Evolutionary conservation across 2,888 invertebrate species (phyloP), one percentile per base, ranked within the genome.

Genomic region (Ischnura elegans): DNA sequence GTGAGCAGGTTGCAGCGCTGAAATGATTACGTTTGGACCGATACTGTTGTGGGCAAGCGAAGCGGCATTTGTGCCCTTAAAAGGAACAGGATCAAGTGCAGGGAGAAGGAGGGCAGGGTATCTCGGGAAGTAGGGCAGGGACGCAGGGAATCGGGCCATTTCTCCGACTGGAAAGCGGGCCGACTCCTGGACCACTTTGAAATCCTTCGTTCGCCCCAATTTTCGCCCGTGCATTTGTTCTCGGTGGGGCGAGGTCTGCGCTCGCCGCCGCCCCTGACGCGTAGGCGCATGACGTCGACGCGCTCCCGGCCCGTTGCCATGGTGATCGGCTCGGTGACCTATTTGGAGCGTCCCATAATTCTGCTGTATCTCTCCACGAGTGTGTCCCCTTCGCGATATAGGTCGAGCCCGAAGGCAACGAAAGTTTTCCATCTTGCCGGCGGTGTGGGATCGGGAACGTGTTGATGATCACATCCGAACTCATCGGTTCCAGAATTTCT

Each of bases 291-390:
- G 86, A 86, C 86, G 86, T 86, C 43, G 86, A 25, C n/a, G 21
- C 25, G 10, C n/a, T 46, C 45, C 86, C 16, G 86, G 45, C 51
- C 51, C 86, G 86, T 86, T 46, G 86, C 45, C 43, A 86, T 86
- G 86, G 86, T 45, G 86, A 86, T 86, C 86, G 36, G 86, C 86
- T 86, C 5, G n/a, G 86, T 43, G 86, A 86, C 86, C 86, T 43
- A 86, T 43, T 86, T 86, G 86, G 86, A n/a, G 86, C 86, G 45
- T 86, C 86, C 43, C 45, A 21, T 43, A 43, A 43, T 43, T 86
- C 25, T 19, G 21, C 3, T 21, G 25, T 6, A 25, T 45, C 6
- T 86, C 86, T 25, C 43, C 43, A 8, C 16, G 10, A 19, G 19
- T 13, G 8, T 43, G 43, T 29, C 86, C 86, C 45, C 16, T 86